Percentiles rank a stretch among this genome's conserved stretches.
phyloP scores from a whole-genome alignment of 2,797 vertebrate species.

The Helarctos malayanus region DNA sequence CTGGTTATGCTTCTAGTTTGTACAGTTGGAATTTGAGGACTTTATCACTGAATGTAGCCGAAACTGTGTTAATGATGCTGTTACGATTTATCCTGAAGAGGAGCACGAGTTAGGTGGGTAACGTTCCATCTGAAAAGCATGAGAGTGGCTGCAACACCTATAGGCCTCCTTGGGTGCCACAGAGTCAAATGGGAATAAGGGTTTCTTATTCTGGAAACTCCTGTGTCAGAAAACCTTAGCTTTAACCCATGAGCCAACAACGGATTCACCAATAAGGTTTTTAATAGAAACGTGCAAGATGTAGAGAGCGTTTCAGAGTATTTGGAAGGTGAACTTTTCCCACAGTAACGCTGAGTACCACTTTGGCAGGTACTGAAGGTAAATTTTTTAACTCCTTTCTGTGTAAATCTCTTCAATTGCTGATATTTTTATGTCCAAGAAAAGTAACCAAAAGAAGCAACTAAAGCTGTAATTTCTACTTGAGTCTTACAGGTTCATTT shows the following conservation, averaged over 20 bases:
- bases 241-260: not conserved
- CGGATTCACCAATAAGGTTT: not conserved
- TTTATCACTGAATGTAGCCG: not conserved
- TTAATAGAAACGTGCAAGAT: not conserved
- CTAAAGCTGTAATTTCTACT: not conserved
- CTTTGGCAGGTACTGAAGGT: not conserved
- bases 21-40: conserved; percentile 18
- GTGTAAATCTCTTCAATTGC: not conserved
- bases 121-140: not conserved
- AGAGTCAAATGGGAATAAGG: not conserved
- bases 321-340: not conserved
- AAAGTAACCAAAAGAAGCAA: not conserved
- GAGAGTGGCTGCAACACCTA: too few relatives aligned
- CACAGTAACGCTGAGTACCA: not conserved
- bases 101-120: not conserved
- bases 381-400: not conserved
- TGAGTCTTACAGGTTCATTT: not conserved
- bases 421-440: not conserved
- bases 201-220: not conserved
- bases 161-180: not conserved
- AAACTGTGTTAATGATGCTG: not conserved
- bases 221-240: not conserved
- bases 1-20: conserved; percentile 1
- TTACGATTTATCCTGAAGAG: conserved; percentile 5
- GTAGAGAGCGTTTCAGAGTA: not conserved